phyloP scores from a whole-genome alignment of 2,113 vertebrate genomes.

The Ophthalmolycus amberensis region DNA sequence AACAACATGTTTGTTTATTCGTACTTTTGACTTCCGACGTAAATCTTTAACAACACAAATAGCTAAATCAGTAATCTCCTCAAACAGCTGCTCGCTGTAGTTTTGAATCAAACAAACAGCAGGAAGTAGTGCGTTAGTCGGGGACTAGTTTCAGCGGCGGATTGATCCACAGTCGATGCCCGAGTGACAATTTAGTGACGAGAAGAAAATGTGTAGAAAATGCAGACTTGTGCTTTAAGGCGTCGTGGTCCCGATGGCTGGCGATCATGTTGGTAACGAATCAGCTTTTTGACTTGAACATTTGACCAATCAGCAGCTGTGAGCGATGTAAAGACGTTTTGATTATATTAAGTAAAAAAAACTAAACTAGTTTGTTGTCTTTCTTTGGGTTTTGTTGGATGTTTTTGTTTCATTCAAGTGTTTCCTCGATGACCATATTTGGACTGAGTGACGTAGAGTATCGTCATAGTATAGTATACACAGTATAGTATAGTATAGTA shows the following conservation, averaged over 20 bases:
- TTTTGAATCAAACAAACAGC: no score
- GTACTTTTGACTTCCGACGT: no score
- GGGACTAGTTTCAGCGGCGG: neutral
- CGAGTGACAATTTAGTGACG: neutral
- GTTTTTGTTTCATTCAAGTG: neutral
- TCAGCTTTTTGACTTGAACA: neutral
- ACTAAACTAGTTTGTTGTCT: neutral
- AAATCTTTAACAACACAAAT: no score
- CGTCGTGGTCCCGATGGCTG: neutral
- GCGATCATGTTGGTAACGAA: neutral
- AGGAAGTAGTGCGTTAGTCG: neutral
- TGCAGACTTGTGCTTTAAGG: neutral
- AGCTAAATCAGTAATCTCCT: neutral
- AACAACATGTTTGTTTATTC: no score
- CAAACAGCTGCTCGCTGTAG: neutral
- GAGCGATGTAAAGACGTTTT: slow-evolving; percentile 5
- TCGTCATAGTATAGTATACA: no score
- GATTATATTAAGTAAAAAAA: slow-evolving; percentile 12
- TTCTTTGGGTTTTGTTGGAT: neutral
- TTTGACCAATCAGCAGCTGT: slow-evolving; percentile 3
- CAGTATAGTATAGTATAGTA: no score
- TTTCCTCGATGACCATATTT: no score
- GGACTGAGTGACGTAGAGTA: no score
- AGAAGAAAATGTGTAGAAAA: neutral
- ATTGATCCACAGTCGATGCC: neutral